phyloP scores from a whole-genome alignment of 2,797 vertebrate genomes.

The Nannoperca obscura region DNA sequence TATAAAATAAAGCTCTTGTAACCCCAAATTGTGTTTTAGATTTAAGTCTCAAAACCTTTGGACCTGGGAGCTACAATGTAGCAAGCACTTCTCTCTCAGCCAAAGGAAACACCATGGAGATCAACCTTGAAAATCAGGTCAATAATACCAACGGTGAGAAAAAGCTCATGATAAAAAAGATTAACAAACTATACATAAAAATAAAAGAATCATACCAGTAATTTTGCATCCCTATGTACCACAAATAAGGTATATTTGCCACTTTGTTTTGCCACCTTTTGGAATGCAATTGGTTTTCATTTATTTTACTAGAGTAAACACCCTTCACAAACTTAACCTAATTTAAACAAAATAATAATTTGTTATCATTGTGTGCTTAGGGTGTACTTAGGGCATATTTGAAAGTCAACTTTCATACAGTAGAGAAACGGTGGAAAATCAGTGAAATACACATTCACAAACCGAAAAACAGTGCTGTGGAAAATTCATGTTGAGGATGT shows the following conservation, averaged over 20 bases:
- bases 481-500: background rate
- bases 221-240: no score
- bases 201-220: no score
- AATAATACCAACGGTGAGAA: constrained; percentile 67
- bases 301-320: background rate
- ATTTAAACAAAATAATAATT: background rate
- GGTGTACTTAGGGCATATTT: background rate
- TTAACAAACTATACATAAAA: background rate
- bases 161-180: background rate
- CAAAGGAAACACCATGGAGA: constrained; percentile 64
- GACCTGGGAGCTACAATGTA: background rate
- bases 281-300: background rate
- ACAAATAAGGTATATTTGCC: no score
- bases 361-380: background rate
- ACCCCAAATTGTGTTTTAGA: constrained; percentile 34
- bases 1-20: background rate
- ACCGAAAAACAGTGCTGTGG: background rate
- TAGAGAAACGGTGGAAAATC: background rate
- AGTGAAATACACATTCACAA: background rate
- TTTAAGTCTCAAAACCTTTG: constrained; percentile 42
- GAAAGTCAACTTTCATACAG: background rate
- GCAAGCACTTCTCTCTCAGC: constrained; percentile 26
- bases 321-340: background rate
- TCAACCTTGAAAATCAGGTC: constrained; percentile 60
- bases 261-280: background rate